Base-by-base conservation (phyloP, 2,888 invertebrate species). In the Ephialtes manifestator region DNA sequence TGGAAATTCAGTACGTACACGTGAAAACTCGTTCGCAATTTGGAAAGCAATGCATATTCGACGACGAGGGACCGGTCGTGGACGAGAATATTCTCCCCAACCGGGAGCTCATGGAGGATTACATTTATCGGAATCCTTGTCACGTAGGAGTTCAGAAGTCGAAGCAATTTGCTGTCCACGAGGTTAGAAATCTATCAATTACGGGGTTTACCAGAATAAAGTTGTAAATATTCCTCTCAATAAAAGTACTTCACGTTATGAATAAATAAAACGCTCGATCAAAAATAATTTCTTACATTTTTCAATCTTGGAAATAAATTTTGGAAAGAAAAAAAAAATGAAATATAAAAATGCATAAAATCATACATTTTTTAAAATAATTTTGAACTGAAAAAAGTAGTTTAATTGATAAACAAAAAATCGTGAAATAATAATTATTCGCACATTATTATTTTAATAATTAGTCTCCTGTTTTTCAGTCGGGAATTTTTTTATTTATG, bases 1-100 rank as follows among this genome's bases (percentile, higher is more conserved):
- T 95, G 95, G 95, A 95, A 87, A 91, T 95, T 24, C 93, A 94
- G 86, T 96, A 95, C 90, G 94, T 95, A 18, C 97, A 97, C 91
- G 96, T 96, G 84, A 97, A 96, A 93, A 96, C 96, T 88, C 95
- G 97, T 58, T 95, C 95, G 87, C 95, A 96, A 85, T 97, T 97
- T 92, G 97, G 97, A 0, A 95, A 95, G 87, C 96, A 97, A 90
- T 96, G 96, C 71, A 92, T 96, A 67, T 97, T 98, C 91, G 95
- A 95, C 84, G 96, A 97, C 90, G 96, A 95, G 90, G 96, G 96
- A n/a, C 84, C 91, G 8, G 88, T 83, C 4, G 78, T 91, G 7
- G 81, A 92, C 75, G 92, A 92, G 53, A 89, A 93, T 77, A 89
- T 94, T 35, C 63, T 79, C 31, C 94, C 94, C 24, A 87, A 93